Evolutionary conservation across 2,888 invertebrate species (phyloP).

Genomic region (Plebejus melissa): DNA sequence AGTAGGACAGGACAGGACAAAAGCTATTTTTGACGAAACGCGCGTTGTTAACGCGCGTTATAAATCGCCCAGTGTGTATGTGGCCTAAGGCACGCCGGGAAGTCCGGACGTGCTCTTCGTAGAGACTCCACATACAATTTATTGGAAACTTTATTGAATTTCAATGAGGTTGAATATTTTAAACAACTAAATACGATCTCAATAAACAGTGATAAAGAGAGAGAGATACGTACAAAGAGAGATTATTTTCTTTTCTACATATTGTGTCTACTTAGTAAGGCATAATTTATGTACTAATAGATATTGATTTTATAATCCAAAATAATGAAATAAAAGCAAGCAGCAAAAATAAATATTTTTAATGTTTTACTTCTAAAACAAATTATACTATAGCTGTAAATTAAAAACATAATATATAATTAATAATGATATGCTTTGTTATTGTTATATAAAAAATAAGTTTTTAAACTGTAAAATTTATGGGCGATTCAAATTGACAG

Average conservation of each 20-base stretch:
- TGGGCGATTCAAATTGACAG: not conserved
- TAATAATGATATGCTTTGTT: too few species aligned
- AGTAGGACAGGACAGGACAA: too few species aligned
- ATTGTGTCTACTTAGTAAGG: too few species aligned
- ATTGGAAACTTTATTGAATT: conserved; percentile 11
- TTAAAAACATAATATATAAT: too few species aligned
- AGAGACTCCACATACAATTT: conserved; percentile 14
- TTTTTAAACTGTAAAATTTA: not conserved
- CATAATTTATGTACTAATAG: too few species aligned
- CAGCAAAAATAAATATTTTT: too few species aligned
- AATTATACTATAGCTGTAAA: too few species aligned
- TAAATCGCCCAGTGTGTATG: not conserved
- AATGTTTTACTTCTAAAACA: too few species aligned
- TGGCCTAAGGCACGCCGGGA: not conserved
- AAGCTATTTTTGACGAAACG: too few species aligned
- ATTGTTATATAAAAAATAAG: not conserved
- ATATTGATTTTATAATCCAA: too few species aligned
- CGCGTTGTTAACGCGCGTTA: not conserved
- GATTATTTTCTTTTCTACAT: not conserved
- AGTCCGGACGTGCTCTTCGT: not conserved
- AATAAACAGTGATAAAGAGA: not conserved
- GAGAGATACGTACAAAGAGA: not conserved
- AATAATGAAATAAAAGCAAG: too few species aligned
- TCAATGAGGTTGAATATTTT: not conserved
- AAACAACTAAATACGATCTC: not conserved